Evolutionary conservation across 1,140 invertebrate species (phyloP), one percentile per base, ranked within the genome.

Genomic region (Drosophila burlai): DNA sequence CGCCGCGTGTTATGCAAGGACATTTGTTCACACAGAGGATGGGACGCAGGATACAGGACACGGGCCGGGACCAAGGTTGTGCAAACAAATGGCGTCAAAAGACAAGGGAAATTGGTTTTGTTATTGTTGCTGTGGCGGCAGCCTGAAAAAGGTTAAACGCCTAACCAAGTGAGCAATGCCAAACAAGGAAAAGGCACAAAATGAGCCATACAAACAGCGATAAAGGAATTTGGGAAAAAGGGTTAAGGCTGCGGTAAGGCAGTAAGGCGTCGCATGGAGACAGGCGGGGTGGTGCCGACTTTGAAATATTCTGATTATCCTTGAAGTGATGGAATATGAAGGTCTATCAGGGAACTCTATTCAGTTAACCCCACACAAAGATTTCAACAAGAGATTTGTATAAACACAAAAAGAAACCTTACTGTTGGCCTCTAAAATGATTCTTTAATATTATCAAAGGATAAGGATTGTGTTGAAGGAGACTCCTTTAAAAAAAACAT

Each of bases 151-250:
- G 83, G 83, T 89, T 87, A 89, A 87, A 75, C 63, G 84, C 81
- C 84, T 66, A 78, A 89, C 66, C 84, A 87, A 87, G 76, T 87
- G 84, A 87, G 80, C 83, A 87, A 86, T 87, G 81, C 85, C 78
- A 83, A 71, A 80, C 84, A 77, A 74, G 86, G 67, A 80, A 77
- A 80, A 83, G 80, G 66, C 83, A 83, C 72, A 80, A 83, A 78
- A 83, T 69, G 64, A 78, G 75, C 75, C 75, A 78, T 72, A 59
- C 84, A 89, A 89, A 72, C 77, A 81, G 57, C 58, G 81, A 78
- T 64, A 79, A 63, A 47, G 45, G 52, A 45, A 71, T 46, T 58
- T 46, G 59, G 54, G 36, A 31, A 50, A 67, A 60, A 43, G 76
- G 68, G 55, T 71, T 77, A 38, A 49, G n/a, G 21, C 16, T 15